Percentiles rank a stretch among this genome's conserved stretches.
Evolutionary conservation across 2,797 vertebrate genomes (phyloP).

Genomic region (Acomys russatus): DNA sequence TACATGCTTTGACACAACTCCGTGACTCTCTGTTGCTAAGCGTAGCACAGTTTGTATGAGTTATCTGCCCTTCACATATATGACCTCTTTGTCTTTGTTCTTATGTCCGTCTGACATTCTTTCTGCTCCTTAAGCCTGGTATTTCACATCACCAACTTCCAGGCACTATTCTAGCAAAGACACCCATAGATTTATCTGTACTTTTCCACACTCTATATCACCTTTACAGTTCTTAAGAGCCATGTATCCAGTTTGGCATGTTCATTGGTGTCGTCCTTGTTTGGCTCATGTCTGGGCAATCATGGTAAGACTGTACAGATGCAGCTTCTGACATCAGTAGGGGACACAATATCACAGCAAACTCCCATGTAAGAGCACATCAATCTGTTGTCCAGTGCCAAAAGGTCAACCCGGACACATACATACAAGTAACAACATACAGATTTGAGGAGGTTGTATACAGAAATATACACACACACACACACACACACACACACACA

Average conservation of each 20-base stretch:
- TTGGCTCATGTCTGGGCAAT: not conserved
- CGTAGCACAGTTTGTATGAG: not conserved
- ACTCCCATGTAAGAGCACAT: not conserved
- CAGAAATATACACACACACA: not conserved
- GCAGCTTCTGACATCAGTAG: not conserved
- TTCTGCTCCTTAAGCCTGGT: not conserved
- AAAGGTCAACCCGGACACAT: not conserved
- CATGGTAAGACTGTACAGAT: not conserved
- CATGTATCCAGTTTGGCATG: not conserved
- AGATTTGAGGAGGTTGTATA: no score
- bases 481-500: not conserved
- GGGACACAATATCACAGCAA: not conserved
- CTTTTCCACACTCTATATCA: not conserved
- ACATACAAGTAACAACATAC: not conserved
- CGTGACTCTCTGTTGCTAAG: not conserved
- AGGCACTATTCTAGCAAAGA: rapidly evolving
- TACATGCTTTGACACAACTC: not conserved
- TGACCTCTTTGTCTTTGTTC: not conserved
- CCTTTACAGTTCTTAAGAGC: not conserved
- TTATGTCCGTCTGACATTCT: not conserved
- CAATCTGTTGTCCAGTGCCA: not conserved
- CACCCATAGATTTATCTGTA: not conserved
- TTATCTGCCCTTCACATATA: rapidly evolving
- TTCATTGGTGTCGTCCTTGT: no score
- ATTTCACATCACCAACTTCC: not conserved